Evolutionary conservation across 2,797 vertebrate genomes (phyloP).

Genomic region (Sylvia borin): DNA sequence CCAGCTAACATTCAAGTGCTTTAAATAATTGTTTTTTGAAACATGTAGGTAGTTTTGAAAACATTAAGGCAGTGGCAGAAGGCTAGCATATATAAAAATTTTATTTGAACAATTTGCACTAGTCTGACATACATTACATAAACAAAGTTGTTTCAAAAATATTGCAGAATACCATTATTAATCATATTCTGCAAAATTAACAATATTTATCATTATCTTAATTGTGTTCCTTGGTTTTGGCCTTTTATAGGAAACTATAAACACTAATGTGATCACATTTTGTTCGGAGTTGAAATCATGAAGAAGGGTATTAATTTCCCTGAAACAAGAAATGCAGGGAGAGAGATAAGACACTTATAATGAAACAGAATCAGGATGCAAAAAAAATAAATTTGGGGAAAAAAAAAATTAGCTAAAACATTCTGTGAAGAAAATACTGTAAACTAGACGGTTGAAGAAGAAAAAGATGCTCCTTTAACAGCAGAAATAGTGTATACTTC

Average conservation of each 20-base stretch:
- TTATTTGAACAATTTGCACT: background rate
- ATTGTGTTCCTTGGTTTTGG: background rate
- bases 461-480: background rate
- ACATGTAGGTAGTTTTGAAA: background rate
- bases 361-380: background rate
- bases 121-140: background rate
- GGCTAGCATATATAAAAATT: background rate
- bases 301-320: background rate
- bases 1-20: background rate
- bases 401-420: background rate
- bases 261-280: background rate
- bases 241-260: background rate
- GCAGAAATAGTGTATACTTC: background rate
- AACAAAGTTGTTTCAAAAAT: background rate
- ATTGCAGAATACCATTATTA: background rate
- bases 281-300: background rate
- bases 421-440: background rate
- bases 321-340: background rate
- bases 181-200: background rate
- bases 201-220: background rate
- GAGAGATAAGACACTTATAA: background rate
- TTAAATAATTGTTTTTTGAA: background rate
- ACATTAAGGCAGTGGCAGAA: background rate
- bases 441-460: background rate
- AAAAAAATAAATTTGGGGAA: background rate